phyloP scores from a whole-genome alignment of 1,140 invertebrate species.

The Rhopalosiphum padi region DNA sequence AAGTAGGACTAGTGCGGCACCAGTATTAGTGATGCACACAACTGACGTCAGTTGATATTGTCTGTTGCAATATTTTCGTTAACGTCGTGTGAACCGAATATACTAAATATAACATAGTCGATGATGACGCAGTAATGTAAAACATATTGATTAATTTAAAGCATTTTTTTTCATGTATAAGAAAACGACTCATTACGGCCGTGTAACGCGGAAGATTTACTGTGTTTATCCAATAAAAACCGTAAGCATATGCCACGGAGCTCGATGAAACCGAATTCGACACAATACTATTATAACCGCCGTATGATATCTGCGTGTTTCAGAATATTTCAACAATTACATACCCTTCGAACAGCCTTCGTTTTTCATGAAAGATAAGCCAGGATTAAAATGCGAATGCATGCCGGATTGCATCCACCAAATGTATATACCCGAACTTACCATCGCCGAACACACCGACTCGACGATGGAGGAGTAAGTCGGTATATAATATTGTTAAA shows the following conservation, averaged over 20 bases:
- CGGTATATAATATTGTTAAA: background rate
- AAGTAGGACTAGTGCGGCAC: background rate
- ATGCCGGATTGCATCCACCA: slow-evolving; percentile 61
- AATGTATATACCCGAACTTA: slow-evolving; percentile 60
- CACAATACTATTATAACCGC: background rate
- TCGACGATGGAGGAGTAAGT: background rate
- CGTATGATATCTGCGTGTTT: background rate
- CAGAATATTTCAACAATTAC: slow-evolving; percentile 60
- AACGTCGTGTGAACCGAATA: background rate
- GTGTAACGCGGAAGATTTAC: slow-evolving; percentile 59
- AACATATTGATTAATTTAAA: background rate
- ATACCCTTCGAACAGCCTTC: slow-evolving; percentile 55
- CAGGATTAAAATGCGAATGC: slow-evolving; percentile 61
- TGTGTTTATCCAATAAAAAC: slow-evolving; percentile 61
- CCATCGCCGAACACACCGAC: slow-evolving; percentile 36
- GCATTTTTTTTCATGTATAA: background rate
- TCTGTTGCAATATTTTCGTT: background rate
- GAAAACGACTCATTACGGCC: slow-evolving; percentile 54
- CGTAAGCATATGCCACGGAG: slow-evolving; percentile 53
- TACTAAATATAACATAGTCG: background rate
- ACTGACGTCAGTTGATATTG: background rate
- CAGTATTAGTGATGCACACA: too few species aligned
- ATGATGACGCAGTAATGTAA: background rate
- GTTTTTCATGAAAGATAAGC: slow-evolving; percentile 58
- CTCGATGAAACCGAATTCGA: background rate